phyloP scores from a whole-genome alignment of 2,888 invertebrate species.

The Morinoia aosen region DNA sequence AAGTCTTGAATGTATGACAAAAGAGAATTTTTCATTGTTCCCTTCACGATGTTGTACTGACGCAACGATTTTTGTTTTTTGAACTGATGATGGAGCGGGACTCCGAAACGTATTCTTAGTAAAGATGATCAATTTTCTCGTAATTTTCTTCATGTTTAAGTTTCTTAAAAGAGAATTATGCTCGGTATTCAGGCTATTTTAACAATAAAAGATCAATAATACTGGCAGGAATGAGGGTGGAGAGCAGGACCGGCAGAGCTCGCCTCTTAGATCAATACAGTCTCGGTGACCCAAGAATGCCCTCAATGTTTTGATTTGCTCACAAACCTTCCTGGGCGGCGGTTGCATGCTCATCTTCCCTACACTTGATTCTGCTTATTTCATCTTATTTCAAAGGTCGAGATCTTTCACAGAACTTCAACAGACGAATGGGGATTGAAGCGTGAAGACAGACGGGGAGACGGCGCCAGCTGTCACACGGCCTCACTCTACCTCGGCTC shows the following conservation, averaged over 20 bases:
- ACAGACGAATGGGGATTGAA: background rate
- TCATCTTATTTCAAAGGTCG: background rate
- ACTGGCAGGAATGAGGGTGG: background rate
- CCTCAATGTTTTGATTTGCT: constrained; percentile 6
- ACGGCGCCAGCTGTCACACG: constrained; percentile 8
- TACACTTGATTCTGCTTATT: background rate
- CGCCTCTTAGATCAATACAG: constrained; percentile 36
- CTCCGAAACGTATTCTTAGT: no score
- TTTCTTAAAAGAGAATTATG: background rate
- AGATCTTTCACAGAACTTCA: background rate
- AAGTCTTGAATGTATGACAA: background rate
- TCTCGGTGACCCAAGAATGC: background rate
- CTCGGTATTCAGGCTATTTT: background rate
- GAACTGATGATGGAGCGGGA: no score
- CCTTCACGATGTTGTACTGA: no score
- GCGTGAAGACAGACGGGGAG: background rate
- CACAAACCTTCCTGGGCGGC: constrained; percentile 63
- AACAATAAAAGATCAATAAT: background rate
- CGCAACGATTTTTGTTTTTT: no score
- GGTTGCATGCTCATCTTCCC: constrained; percentile 64
- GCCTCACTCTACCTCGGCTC: background rate
- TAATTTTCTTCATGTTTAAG: no score
- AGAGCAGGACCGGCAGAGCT: background rate
- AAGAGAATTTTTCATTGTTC: no score
- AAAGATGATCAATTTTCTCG: no score